A percentile compares a stretch with the other conserved stretches of the same genome.
Evolutionary conservation across 1,140 invertebrate genomes (phyloP).

Genomic region (Aporrectodea caliginosa): DNA sequence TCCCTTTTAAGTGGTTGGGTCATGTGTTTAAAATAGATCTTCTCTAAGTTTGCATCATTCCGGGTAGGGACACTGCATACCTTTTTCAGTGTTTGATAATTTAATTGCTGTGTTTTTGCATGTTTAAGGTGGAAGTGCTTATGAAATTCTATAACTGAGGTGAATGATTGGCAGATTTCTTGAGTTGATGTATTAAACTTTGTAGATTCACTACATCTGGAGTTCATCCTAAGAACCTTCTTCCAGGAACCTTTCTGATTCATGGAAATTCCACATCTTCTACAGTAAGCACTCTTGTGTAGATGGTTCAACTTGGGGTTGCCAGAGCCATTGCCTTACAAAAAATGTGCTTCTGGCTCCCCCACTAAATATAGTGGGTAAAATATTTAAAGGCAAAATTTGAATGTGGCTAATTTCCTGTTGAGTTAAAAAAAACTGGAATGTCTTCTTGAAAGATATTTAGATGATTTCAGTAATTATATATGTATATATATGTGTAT

Average conservation of each 20-base stretch:
- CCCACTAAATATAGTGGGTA: conserved; percentile 9
- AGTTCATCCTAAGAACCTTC: conserved; percentile 50
- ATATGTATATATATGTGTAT: no score
- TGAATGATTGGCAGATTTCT: not conserved
- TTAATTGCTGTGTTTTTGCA: not conserved
- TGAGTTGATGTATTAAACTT: conserved; percentile 5
- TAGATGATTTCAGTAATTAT: no score
- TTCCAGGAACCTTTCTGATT: conserved; percentile 43
- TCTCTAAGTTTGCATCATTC: not conserved
- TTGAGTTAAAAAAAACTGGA: not conserved
- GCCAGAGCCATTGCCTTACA: no score
- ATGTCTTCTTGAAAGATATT: no score
- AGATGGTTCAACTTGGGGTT: not conserved
- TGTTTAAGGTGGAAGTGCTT: not conserved
- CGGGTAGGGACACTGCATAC: not conserved
- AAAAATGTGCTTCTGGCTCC: no score
- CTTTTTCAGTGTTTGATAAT: not conserved
- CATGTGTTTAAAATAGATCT: no score
- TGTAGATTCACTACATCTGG: conserved; percentile 52
- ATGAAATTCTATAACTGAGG: not conserved
- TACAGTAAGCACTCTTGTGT: conserved; percentile 38
- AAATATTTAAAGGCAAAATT: no score
- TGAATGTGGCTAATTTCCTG: not conserved
- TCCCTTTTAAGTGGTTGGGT: no score
- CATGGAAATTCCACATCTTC: conserved; percentile 50